phyloP scores from a whole-genome alignment of 1,140 invertebrate species.

The Drosophila persimilis region DNA sequence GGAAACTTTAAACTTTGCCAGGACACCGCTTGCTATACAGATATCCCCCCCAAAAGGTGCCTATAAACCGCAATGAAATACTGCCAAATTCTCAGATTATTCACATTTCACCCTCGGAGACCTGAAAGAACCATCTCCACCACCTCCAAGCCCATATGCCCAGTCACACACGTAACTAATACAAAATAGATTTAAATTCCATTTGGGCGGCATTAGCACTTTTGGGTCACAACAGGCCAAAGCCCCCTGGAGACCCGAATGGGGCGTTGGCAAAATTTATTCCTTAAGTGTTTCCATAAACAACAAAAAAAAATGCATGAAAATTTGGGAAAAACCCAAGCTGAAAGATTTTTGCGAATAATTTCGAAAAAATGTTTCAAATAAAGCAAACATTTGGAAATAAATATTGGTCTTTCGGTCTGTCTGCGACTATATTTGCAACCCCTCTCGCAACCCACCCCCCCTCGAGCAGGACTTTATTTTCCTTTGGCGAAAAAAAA shows the following conservation, averaged over 20 bases:
- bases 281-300: slow-evolving; percentile 64
- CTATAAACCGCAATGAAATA: not conserved
- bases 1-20: too few relatives aligned
- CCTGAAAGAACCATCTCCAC: not conserved
- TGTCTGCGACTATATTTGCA: slow-evolving; percentile 16
- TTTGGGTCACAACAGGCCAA: slow-evolving; percentile 53
- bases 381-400: slow-evolving; percentile 25
- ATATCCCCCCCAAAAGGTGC: too few relatives aligned
- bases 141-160: slow-evolving; percentile 46
- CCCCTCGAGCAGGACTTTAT: slow-evolving; percentile 37
- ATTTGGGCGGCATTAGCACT: slow-evolving; percentile 65
- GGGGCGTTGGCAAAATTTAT: slow-evolving; percentile 58
- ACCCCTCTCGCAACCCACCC: too few relatives aligned
- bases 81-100: slow-evolving; percentile 12
- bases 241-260: slow-evolving; percentile 40
- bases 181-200: slow-evolving; percentile 74
- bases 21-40: too few relatives aligned
- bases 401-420: slow-evolving; percentile 18
- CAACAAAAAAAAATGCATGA: slow-evolving; percentile 43
- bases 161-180: slow-evolving; percentile 44
- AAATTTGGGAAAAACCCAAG: slow-evolving; percentile 26
- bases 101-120: slow-evolving; percentile 16
- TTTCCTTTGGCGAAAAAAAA: slow-evolving; percentile 35
- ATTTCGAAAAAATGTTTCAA: slow-evolving; percentile 16
- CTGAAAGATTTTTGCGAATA: not conserved